A percentile compares a stretch with the other conserved stretches of the same genome.
phyloP scores from a whole-genome alignment of 2,113 vertebrate genomes.

The Phaetusa simplex region DNA sequence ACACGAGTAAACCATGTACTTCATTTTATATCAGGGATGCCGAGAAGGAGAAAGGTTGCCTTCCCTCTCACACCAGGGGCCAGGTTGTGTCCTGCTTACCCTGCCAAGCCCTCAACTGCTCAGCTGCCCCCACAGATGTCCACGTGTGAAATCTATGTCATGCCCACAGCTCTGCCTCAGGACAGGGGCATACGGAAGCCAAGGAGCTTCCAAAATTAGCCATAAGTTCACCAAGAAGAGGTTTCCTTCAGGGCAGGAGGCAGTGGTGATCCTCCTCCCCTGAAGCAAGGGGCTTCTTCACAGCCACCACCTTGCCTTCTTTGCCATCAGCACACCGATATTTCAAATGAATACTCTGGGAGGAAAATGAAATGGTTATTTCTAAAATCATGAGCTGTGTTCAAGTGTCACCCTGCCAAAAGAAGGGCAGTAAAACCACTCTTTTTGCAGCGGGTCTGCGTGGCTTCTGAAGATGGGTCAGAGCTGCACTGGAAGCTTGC shows the following conservation, averaged over 20 bases:
- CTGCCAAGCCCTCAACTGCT: not conserved
- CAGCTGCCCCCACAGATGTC: fast-evolving
- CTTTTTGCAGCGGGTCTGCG: not conserved
- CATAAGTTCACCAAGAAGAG: not conserved
- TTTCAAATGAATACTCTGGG: not conserved
- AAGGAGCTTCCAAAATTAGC: not conserved
- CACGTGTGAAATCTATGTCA: not conserved
- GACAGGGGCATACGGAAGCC: not conserved
- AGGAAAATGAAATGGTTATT: not conserved
- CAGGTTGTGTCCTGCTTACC: not conserved
- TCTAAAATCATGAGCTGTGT: not conserved
- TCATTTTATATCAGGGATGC: not conserved
- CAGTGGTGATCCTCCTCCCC: not conserved
- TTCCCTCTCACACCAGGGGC: fast-evolving
- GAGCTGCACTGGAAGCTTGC: not conserved
- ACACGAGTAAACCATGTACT: not conserved
- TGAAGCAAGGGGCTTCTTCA: not conserved
- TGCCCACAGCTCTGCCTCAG: not conserved
- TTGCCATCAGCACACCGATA: not conserved
- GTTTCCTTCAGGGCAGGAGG: not conserved
- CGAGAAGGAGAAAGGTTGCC: not conserved
- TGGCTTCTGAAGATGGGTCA: not conserved
- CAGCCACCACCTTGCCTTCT: not conserved
- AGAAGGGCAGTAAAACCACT: not conserved
- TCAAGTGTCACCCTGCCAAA: not conserved